Evolutionary conservation across 2,113 vertebrate species (phyloP), one percentile per base, ranked within the genome.

Genomic region (Geothlypis trichas): DNA sequence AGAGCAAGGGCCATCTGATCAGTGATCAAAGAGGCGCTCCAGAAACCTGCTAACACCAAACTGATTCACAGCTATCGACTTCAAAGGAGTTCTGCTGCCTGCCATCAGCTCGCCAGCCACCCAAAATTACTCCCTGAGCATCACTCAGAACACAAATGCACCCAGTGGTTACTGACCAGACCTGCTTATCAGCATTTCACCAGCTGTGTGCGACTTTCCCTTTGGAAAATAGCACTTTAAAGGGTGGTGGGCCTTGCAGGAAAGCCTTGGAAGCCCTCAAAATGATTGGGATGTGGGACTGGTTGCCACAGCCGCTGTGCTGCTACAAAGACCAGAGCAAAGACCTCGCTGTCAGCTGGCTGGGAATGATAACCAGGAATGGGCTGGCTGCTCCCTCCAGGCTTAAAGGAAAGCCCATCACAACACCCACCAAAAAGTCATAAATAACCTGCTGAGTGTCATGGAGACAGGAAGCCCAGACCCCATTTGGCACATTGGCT

Each of bases 11-110:
- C 62, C 90, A 84, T 72, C 76, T 82, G 54, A 93, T 31, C 28
- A 1, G 37, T 4, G 88, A 94, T 95, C 93, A 93, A 94, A 95
- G 95, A 37, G 79, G 21, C 3, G 15, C 91, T 71, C 65, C 72
- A 69, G 42, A 78, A 55, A 80, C 93, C 80, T 77, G 86, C 81
- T 84, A 84, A 90, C 84, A 86, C 80, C 93, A 61, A 93, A 89
- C 57, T 47, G 47, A 78, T 81, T 81, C 89, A 89, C 75, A 88
- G 71, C 81, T 92, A 76, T 51, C 41, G 1, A 94, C 86, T 82
- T 94, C 91, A 93, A 92, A 93, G 81, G 72, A 58, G 62, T n/a
- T 86, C 12, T 76, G 61, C 87, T 65, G 83, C 75, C 58, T 93
- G 83, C 59, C 52, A 15, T 27, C 55, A 58, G 78, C 55, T 78